Base-by-base conservation (phyloP, 2,888 invertebrate species). In the Eledona agricola region DNA sequence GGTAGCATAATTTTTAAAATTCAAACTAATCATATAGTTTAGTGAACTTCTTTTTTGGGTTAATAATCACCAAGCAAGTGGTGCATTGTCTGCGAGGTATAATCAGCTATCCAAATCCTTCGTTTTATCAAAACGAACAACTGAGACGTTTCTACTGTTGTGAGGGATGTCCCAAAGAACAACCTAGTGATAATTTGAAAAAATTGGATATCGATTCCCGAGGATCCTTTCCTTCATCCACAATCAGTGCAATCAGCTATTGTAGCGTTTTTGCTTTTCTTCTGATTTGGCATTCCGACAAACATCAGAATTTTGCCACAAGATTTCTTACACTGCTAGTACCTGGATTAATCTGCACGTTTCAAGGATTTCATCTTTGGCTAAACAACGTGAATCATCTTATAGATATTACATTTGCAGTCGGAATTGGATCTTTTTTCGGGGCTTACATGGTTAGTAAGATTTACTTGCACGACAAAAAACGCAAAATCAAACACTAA, bases 151-250 rank as follows among this genome's bases (percentile, higher is more conserved):
- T 16, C 9, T 50, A 50, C 11, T 50, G 50, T 13, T 40, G 31
- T 32, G 2, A 22, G 12, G 9, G 3, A 10, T 40, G 40, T 10
- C 22, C 25, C 4, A 2, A 22, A 1, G 4, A 3, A 7, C 10
- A 7, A 1, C 2, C 12, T 4, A 32, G 12, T 1, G 9, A 23
- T 13, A n/a, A 29, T 4, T 4, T 46, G 6, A 7, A 3, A 0
- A n/a, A 11, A 5, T 11, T 50, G 2, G 40, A 50, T 16, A 6
- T 4, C 10, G 9, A 23, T 2, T 22, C 31, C 11, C 29, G 50
- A 6, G 50, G 40, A 3, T 40, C 50, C 4, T 50, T 38, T 10
- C 50, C 50, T 4, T 50, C 50, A 1, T 32, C 17, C 17, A 11
- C 23, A 4, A 40, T 25, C 3, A 31, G 40, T 13, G 15, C 25